Conservation (phyloP, 2,888 invertebrate species). For the Busseola fusca region DNA sequence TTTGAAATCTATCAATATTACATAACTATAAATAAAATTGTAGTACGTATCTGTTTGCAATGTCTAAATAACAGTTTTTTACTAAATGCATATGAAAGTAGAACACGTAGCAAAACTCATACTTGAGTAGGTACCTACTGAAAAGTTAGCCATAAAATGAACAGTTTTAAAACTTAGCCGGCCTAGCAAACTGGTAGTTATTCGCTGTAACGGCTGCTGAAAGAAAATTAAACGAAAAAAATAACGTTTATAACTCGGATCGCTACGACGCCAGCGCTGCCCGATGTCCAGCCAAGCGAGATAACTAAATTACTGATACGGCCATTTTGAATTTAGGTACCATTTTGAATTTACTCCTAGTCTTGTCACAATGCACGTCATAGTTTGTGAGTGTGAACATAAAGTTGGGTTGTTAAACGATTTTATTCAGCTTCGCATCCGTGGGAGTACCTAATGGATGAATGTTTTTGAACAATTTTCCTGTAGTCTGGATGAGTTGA, state of each 20-base stretch:
- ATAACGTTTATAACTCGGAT: conserved; percentile 3
- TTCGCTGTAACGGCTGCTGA: conserved; percentile 1
- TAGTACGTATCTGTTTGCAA: background rate
- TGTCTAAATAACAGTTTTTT: background rate
- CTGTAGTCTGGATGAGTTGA: background rate
- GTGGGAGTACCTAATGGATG: background rate
- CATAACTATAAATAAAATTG: background rate
- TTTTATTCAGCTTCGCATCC: conserved; percentile 14
- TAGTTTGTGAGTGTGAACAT: conserved; percentile 7
- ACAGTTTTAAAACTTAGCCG: conserved; percentile 18
- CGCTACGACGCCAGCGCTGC: conserved; percentile 10
- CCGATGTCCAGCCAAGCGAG: conserved; percentile 19
- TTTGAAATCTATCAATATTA: background rate
- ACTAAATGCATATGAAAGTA: too few relatives aligned
- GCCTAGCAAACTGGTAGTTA: conserved; percentile 8
- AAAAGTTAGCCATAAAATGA: background rate
- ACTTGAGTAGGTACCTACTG: background rate
- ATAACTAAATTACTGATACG: conserved; percentile 24
- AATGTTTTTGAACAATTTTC: conserved; percentile 3
- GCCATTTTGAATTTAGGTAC: conserved; percentile 35
- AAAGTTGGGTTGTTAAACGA: conserved; percentile 5
- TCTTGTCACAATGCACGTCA: background rate
- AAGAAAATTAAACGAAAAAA: conserved; percentile 29
- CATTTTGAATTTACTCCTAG: conserved; percentile 22
- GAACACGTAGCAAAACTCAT: background rate